Base-by-base conservation (phyloP, 2,888 invertebrate genomes). In the Acronicta aceris region DNA sequence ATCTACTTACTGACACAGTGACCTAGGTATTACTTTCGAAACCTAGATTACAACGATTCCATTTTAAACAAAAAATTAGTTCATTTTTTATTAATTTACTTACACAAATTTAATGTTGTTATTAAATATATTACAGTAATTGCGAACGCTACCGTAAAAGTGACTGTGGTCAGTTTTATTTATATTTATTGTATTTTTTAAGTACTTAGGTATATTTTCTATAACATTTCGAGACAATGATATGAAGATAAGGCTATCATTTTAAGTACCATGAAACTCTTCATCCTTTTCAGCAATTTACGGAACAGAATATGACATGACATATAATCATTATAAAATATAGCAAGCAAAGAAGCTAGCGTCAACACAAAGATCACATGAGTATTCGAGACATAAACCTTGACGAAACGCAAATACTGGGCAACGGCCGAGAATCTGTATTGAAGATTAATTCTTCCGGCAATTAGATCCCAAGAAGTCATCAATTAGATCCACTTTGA, bases 381-480 rank as follows among this genome's bases (percentile, higher is more conserved):
- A 63, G 36, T 17, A 40, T 54, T 52, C 50, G 17, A 21, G 5
- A n/a, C 27, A 30, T 48, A 53, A 62, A 65, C 76, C 76, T 74
- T 74, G 74, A 45, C 46, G 25, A 21, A 60, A 62, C 45, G 52
- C 50, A 62, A 73, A 65, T 54, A 65, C 33, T 59, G 56, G 62
- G 41, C 64, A 61, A 59, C 46, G 56, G 59, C 61, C 70, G 59
- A 76, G 58, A 59, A 65, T 65, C 58, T 52, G 59, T 47, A 62
- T 51, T 45, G 52, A 59, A 58, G 58, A 69, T 67, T 62, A 75
- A 78, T 59, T 67, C 78, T 67, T 65, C 66, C 65, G 59, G 47
- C 67, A 75, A 78, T 78, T 78, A 72, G 61, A 65, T 51, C 57
- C 27, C 55, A 55, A 64, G 61, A 61, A 52, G 49, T 65, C 72